Evolutionary conservation across 1,140 invertebrate species (phyloP), one percentile per base, ranked within the genome.

Genomic region (Brachionus angularis): DNA sequence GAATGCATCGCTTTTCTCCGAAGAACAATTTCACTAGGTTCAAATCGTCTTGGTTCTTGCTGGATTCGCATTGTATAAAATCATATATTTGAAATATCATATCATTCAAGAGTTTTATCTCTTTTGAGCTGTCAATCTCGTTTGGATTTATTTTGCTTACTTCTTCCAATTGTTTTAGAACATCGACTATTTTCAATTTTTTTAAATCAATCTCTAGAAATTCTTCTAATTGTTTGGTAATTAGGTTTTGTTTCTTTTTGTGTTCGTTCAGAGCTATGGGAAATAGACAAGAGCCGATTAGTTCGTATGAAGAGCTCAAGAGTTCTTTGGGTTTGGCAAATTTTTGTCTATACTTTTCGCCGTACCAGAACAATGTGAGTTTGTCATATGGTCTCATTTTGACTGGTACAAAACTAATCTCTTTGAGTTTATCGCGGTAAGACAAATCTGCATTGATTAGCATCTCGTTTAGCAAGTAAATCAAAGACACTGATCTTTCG

Each of bases 281-380:
- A 1, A 42, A 42, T 33, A 36, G n/a, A n/a, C 33, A 47, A n/a
- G 46, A 70, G 2, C 29, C 27, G 5, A 70, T 44, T n/a, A 49
- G 50, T 39, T 58, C 49, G n/a, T 58, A 71, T 16, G 47, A 27
- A 21, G 47, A 8, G 7, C 33, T 42, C 5, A 71, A 21, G 10
- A 71, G 31, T 14, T 71, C 70, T 46, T 49, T 55, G 3, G 70
- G 70, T 27, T 71, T 71, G 4, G 49, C 49, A 29, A 71, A 49
- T 5, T 33, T 36, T 34, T 31, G 27, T 33, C 31, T 71, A 34
- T 33, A 71, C 46, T 23, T 42, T 18, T 71, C 52, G 12, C 52
- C 70, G 10, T 27, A 33, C 70, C 70, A 71, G 3, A n/a, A 36
- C 18, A 71, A 5, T 27, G 14, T 53, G 16, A 55, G 33, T 21